Percentiles rank a stretch among this genome's conserved stretches.
phyloP scores from a whole-genome alignment of 2,113 vertebrate species.

The Leptocoma aspasia region DNA sequence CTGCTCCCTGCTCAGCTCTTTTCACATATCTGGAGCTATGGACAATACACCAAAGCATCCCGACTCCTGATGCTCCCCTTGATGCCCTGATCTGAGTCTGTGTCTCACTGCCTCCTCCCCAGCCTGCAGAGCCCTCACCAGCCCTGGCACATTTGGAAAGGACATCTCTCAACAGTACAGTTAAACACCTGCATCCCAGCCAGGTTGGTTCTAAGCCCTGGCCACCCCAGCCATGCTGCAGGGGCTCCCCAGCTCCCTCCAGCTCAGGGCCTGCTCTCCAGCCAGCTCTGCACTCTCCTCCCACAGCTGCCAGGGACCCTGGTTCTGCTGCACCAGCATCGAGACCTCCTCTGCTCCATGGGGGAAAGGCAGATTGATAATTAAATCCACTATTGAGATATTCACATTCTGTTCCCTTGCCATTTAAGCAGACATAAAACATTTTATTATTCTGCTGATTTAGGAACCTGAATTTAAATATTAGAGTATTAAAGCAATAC shows the following conservation, averaged over 20 bases:
- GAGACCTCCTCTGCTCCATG: not conserved
- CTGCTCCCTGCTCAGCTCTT: not conserved
- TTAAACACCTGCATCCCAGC: not conserved
- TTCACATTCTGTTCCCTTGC: conserved; percentile 60
- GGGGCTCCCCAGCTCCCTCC: not conserved
- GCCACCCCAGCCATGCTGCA: not conserved
- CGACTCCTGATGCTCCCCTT: not conserved
- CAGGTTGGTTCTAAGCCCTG: not conserved
- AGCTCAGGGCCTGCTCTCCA: not conserved
- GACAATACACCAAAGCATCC: not conserved
- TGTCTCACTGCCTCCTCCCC: not conserved
- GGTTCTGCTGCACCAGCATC: not conserved
- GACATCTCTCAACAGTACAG: not conserved
- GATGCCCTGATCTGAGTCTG: not conserved
- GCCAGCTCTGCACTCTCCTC: not conserved
- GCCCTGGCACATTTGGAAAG: not conserved
- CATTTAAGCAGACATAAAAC: conserved; percentile 68
- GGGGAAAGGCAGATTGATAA: conserved; percentile 35
- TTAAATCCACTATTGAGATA: conserved; percentile 58
- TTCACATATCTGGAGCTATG: not conserved
- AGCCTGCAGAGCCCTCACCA: fast-evolving
- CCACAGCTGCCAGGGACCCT: not conserved
- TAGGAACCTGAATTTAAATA: conserved; percentile 75
- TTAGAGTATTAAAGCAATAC: conserved; percentile 71
- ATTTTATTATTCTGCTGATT: conserved; percentile 69